A percentile compares a stretch with the other conserved stretches of the same genome.
phyloP scores from a whole-genome alignment of 1,140 invertebrate genomes.

The Megathymus violae region DNA sequence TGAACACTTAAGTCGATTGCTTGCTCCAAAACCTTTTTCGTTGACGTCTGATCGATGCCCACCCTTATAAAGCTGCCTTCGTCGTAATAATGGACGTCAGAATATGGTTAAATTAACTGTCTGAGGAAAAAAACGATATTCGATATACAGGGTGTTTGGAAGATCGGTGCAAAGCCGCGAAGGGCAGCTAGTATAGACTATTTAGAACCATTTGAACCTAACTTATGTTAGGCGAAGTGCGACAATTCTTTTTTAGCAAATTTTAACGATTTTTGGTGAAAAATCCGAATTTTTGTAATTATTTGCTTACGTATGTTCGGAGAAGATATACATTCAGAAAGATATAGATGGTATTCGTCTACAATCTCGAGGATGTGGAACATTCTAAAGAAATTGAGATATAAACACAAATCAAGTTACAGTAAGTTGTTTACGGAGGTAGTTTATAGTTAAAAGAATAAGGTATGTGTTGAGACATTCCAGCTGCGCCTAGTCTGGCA shows the following conservation, averaged over 20 bases:
- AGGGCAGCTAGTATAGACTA: too few species aligned
- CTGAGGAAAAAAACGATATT: not conserved
- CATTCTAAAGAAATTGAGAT: constrained; percentile 12
- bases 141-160: too few species aligned
- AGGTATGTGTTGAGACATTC: constrained; percentile 58
- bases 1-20: constrained; percentile 61
- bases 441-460: constrained; percentile 49
- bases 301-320: too few species aligned
- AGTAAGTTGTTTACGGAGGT: constrained; percentile 25
- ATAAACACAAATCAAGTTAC: constrained; percentile 18
- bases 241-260: too few species aligned
- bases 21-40: constrained; percentile 46
- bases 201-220: too few species aligned
- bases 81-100: constrained; percentile 3
- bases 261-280: too few species aligned
- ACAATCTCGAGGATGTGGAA: not conserved
- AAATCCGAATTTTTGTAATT: too few species aligned
- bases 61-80: constrained; percentile 8
- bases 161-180: too few species aligned
- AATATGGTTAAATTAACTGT: not conserved
- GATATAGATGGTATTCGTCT: not conserved
- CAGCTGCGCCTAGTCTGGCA: constrained; percentile 63
- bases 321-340: too few species aligned
- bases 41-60: constrained; percentile 32
- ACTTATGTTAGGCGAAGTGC: too few species aligned